A percentile compares a stretch with the other conserved stretches of the same genome.
These are phyloP conservation scores for Puffinus mauretanicus DNA, from an alignment of 2,113 vertebrate genomes.

Conservation along the genomic window DNA sequence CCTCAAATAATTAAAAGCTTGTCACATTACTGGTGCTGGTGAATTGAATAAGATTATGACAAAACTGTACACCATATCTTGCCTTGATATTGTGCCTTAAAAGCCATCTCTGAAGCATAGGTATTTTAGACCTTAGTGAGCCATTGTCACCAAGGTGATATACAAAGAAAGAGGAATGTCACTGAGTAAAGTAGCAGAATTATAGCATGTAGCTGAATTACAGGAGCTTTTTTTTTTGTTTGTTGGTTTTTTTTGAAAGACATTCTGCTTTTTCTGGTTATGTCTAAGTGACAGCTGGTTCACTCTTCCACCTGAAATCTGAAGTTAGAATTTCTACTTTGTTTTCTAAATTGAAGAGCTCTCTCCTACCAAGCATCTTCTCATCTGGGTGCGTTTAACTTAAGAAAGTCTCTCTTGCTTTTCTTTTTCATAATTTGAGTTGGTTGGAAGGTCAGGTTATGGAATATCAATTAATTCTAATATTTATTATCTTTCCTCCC, in stretches of 20 bases:
- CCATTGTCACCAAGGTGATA: neutral
- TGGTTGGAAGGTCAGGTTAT: neutral
- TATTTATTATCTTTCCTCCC: neutral
- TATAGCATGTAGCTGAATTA: neutral
- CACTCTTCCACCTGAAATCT: neutral
- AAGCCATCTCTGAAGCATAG: neutral
- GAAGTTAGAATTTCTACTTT: neutral
- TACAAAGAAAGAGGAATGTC: neutral
- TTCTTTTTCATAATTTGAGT: neutral
- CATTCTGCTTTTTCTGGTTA: neutral
- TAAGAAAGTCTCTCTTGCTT: fast-evolving
- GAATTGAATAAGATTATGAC: neutral
- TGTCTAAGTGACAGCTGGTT: neutral
- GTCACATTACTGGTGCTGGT: neutral
- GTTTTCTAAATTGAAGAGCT: neutral
- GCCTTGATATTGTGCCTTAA: neutral
- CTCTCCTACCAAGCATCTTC: neutral
- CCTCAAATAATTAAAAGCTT: neutral
- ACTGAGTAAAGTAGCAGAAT: neutral
- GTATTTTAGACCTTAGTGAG: neutral
- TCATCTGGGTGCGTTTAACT: neutral
- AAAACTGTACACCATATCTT: neutral
- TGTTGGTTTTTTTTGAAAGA: neutral
- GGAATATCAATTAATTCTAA: neutral
- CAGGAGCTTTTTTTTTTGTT: neutral